A percentile compares a stretch with the other conserved stretches of the same genome.
These are phyloP conservation scores for Heterodera filipjevi DNA, from an alignment of 2,888 invertebrate genomes.

Conservation along the genomic window DNA sequence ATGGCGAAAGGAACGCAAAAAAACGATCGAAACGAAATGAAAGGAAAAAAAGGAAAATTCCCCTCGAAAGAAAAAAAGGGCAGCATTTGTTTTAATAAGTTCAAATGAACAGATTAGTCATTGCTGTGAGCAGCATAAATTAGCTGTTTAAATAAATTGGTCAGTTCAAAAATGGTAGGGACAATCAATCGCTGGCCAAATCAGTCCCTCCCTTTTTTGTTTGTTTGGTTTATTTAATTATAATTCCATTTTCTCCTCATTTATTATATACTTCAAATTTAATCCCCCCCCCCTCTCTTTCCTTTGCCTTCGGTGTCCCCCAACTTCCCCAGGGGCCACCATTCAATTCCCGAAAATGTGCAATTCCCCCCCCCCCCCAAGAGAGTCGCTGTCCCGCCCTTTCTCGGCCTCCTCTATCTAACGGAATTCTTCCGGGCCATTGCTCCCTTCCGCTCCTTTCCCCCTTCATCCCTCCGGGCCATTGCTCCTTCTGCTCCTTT, in stretches of 20 bases:
- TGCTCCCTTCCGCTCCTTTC: neutral
- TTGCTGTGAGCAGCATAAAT: too few species aligned
- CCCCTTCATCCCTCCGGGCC: neutral
- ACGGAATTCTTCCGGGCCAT: constrained; percentile 2
- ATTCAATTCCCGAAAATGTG: neutral
- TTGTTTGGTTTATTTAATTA: neutral
- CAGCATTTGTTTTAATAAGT: too few species aligned
- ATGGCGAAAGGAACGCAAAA: neutral
- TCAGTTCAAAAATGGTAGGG: too few species aligned
- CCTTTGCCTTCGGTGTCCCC: neutral
- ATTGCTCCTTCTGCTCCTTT: neutral
- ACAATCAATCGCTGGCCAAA: too few species aligned
- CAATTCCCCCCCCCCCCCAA: neutral
- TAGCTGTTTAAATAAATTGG: too few species aligned
- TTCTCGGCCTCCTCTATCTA: neutral
- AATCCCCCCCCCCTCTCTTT: neutral
- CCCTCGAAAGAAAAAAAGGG: too few species aligned
- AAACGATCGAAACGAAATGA: too few species aligned
- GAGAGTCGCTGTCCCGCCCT: neutral
- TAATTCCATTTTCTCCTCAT: neutral
- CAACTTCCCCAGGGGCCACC: neutral
- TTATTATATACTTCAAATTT: neutral
- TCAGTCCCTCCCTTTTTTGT: neutral
- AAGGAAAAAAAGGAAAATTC: too few species aligned
- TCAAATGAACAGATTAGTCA: too few species aligned